Base-by-base conservation (phyloP, 2,888 invertebrate genomes). In the Tiliacea citrago region DNA sequence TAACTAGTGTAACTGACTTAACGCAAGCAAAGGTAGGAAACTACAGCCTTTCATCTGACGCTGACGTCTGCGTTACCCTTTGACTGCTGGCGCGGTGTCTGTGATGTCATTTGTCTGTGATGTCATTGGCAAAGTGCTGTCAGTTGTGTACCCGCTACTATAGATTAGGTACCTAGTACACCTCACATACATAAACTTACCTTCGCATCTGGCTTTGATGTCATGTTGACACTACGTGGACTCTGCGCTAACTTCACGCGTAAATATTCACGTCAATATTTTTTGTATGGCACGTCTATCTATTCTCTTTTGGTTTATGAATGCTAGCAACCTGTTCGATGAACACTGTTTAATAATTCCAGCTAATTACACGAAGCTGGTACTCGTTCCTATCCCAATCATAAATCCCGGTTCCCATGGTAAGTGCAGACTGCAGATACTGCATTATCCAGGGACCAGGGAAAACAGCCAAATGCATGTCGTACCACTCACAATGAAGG, bases 51-150 rank as follows among this genome's bases (percentile, higher is more conserved):
- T 29, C 16, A 29, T 18, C 12, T 45, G 55, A 55, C 24, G 18
- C 12, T 45, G 55, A 55, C 24, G 18, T 6, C 55, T 13, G 35
- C 16, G 39, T 68, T 35, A 35, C 18, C 39, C 57, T 72, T 57
- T 72, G 72, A 69, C 57, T 69, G 16, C 35, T 57, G n/a, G 24
- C 16, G 57, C 45, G 21, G 21, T 35, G n/a, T 18, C 45, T 68
- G 35, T n/a, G 45, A 71, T 47, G 29, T 68, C 45, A 68, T 71
- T 65, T 35, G n/a, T 18, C 45, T 68, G 35, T n/a, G 45, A 71
- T 47, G 29, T 68, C 45, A 68, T 71, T 65, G 39, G 21, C 69
- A 42, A 21, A 53, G 51, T 71, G 68, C 12, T 55, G 55, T 55
- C 18, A 13, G 9, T 21, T 16, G 3, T 9, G 6, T 3, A 58